phyloP scores from a whole-genome alignment of 2,113 vertebrate genomes.

The Datnioides undecimradiatus region DNA sequence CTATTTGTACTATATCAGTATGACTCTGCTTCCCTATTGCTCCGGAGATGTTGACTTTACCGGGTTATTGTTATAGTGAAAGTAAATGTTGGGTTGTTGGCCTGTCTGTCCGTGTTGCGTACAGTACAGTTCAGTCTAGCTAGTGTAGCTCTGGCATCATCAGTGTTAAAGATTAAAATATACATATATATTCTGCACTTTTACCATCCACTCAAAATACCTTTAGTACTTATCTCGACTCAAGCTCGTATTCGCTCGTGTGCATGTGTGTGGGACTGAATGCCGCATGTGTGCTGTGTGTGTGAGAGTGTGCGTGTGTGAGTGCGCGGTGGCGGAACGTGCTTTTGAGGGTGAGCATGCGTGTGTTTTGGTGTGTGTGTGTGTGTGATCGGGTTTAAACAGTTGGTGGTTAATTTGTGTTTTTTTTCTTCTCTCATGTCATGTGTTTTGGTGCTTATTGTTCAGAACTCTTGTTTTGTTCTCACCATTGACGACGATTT shows the following conservation, averaged over 20 bases:
- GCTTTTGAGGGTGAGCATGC: conserved; percentile 10
- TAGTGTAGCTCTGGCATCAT: conserved; percentile 42
- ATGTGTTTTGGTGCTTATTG: conserved; percentile 69
- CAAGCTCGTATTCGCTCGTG: conserved; percentile 5
- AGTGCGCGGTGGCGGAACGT: neutral
- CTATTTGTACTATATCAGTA: conserved; percentile 63
- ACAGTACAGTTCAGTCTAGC: conserved; percentile 61
- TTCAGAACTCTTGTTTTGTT: conserved; percentile 65
- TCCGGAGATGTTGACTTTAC: conserved; percentile 50
- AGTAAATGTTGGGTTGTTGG: conserved; percentile 59
- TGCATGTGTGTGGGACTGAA: conserved; percentile 47
- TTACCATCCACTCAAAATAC: conserved; percentile 29
- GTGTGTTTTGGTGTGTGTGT: conserved; percentile 15
- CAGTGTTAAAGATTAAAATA: conserved; percentile 65
- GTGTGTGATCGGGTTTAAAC: conserved; percentile 22
- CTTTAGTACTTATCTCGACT: conserved; percentile 40
- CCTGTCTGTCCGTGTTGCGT: conserved; percentile 63
- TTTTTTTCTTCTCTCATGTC: conserved; percentile 36
- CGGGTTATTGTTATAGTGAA: conserved; percentile 61
- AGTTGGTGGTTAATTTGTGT: conserved; percentile 52
- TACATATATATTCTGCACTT: conserved; percentile 49
- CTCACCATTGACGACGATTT: conserved; percentile 49
- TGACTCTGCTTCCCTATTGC: conserved; percentile 46
- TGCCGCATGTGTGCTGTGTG: conserved; percentile 37
- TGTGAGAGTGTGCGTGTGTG: conserved; percentile 14